phyloP scores from a whole-genome alignment of 2,797 vertebrate species.

The Cirrhinus mrigala region DNA sequence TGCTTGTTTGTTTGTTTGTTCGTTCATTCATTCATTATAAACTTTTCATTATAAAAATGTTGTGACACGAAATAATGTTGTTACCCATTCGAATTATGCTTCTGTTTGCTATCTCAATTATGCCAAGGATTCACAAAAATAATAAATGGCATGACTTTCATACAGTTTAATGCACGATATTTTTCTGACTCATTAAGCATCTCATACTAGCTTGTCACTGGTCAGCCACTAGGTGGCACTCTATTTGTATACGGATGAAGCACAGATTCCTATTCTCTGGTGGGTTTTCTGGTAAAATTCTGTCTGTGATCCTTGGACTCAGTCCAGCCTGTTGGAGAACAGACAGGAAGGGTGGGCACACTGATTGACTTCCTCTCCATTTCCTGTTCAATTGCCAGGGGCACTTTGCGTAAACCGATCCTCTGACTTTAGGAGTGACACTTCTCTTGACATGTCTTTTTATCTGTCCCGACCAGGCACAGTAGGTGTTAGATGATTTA shows the following conservation, averaged over 20 bases:
- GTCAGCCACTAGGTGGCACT: conserved; percentile 47
- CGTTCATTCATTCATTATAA: neutral
- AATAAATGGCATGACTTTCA: neutral
- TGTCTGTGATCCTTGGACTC: conserved; percentile 39
- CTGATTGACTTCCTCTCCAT: conserved; percentile 49
- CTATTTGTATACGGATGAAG: neutral
- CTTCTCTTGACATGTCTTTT: neutral
- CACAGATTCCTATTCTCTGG: neutral
- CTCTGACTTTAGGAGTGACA: neutral
- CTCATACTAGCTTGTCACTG: neutral
- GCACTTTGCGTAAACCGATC: conserved; percentile 30
- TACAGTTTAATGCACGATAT: neutral
- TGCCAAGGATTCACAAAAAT: neutral
- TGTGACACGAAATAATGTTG: too few relatives aligned
- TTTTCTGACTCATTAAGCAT: neutral
- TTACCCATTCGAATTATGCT: neutral
- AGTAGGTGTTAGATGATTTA: neutral
- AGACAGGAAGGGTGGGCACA: conserved; percentile 64
- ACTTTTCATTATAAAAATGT: too few relatives aligned
- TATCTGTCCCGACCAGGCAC: neutral
- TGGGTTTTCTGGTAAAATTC: conserved; percentile 16
- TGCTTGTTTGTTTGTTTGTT: neutral
- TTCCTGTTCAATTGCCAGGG: conserved; percentile 59
- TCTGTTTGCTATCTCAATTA: neutral
- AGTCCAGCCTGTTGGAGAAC: conserved; percentile 49